These are phyloP conservation scores for Hippoglossus stenolepis DNA, from an alignment of 2,113 vertebrate genomes.

Conservation along the genomic window DNA sequence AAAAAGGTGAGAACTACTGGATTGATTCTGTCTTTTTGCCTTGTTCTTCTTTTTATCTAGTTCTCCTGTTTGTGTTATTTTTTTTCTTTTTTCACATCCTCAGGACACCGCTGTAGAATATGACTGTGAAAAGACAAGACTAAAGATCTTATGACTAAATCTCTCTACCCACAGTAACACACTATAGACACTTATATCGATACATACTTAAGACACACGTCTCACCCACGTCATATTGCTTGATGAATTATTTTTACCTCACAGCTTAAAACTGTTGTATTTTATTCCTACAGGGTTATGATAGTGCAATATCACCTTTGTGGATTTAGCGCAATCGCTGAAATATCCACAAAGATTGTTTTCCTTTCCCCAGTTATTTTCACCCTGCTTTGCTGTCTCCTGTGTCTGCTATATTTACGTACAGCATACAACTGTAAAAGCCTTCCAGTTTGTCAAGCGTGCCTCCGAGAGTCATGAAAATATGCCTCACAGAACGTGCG, in stretches of 20 bases:
- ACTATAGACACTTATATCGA: neutral
- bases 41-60: neutral
- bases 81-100: neutral
- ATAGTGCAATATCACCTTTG: conserved; percentile 6
- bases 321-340: conserved; percentile 9
- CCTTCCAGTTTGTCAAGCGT: conserved; percentile 32
- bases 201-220: neutral
- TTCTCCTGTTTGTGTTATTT: neutral
- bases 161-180: too few species aligned
- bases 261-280: neutral
- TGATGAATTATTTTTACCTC: neutral
- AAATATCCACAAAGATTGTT: conserved; percentile 30
- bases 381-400: conserved; percentile 7
- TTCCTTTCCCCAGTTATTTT: conserved; percentile 11
- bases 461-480: conserved; percentile 20
- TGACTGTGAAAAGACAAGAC: too few species aligned
- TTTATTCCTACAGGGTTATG: conserved; percentile 10
- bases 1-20: conserved; percentile 84
- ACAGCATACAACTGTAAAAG: conserved; percentile 16
- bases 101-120: too few species aligned
- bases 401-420: conserved; percentile 39
- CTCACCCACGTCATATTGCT: neutral
- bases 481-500: neutral
- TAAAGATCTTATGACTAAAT: too few species aligned
- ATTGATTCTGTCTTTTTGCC: neutral